Evolutionary conservation across 2,113 vertebrate species (phyloP).

Genomic region (Thomomys bottae): DNA sequence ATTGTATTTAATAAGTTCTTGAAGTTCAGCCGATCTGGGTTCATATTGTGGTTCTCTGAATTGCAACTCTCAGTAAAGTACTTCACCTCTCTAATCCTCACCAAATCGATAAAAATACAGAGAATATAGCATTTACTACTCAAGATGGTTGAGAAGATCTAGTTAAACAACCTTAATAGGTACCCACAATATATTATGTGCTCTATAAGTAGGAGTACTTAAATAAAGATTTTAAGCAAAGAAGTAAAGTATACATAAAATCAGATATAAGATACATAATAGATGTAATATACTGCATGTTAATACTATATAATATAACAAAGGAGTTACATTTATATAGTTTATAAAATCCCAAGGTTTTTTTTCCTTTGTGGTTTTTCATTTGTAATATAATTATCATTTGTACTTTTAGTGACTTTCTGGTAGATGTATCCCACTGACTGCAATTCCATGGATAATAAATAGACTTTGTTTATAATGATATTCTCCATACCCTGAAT

Average conservation of each 20-base stretch:
- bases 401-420: not conserved
- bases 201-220: not conserved
- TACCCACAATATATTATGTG: not conserved
- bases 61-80: not conserved
- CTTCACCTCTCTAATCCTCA: not conserved
- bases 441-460: not conserved
- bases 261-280: too few species aligned
- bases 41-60: not conserved
- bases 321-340: not conserved
- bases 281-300: too few species aligned
- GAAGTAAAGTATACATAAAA: not conserved
- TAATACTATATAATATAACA: not conserved
- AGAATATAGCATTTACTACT: not conserved
- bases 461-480: not conserved
- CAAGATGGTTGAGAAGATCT: not conserved
- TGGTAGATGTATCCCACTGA: not conserved
- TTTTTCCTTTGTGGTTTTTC: not conserved
- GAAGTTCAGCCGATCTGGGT: not conserved
- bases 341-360: not conserved
- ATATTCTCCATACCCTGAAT: not conserved
- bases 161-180: not conserved
- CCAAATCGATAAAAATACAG: not conserved
- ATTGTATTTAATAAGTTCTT: not conserved
- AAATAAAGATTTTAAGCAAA: not conserved
- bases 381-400: not conserved